Base-by-base conservation (phyloP, 1,140 invertebrate genomes). In the Pseudomyrmex concolor region DNA sequence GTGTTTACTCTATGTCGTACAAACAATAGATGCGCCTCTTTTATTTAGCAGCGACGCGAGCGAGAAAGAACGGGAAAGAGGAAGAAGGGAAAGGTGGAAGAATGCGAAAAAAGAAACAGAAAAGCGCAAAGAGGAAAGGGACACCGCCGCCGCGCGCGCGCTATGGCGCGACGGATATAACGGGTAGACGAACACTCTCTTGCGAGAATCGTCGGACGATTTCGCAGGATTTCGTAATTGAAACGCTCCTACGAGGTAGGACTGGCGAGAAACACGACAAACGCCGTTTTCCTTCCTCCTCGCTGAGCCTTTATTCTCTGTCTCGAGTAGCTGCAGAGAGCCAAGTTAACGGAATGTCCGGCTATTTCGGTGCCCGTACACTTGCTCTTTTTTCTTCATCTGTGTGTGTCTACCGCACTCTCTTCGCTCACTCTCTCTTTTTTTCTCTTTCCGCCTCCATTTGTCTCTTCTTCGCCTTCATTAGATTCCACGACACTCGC, bases 291-390 rank as follows among this genome's bases (percentile, higher is more conserved):
- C 64, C 68, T 84, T 76, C 71, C 67, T 22, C 17, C 51, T 71
- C 50, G 77, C 51, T 60, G 77, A 66, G 34, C 83, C 71, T 84
- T 81, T 83, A 86, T 83, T 76, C 76, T 78, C 82, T 55, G 86
- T 84, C 85, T 87, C 85, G 54, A 74, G 71, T 85, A 84, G 84
- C 88, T 70, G 74, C 67, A 74, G 64, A 70, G 78, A 84, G 74
- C 64, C 86, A 86, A 89, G 80, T 89, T 89, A 87, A 89, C 87
- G 89, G 88, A 89, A 90, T 90, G 90, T 89, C 84, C 88, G 77
- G 90, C 83, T 91, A 91, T 91, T 91, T 91, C 85, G 67, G 90
- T 89, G 50, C 17, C 34, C 54, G 48, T 83, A 62, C n/a, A 8
- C 57, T 76, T 57, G 34, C 17, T 57, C 54, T 71, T 59, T 84